A percentile compares a stretch with the other conserved stretches of the same genome.
phyloP scores from a whole-genome alignment of 1,140 invertebrate genomes.

The Zaprionus lachaisei region DNA sequence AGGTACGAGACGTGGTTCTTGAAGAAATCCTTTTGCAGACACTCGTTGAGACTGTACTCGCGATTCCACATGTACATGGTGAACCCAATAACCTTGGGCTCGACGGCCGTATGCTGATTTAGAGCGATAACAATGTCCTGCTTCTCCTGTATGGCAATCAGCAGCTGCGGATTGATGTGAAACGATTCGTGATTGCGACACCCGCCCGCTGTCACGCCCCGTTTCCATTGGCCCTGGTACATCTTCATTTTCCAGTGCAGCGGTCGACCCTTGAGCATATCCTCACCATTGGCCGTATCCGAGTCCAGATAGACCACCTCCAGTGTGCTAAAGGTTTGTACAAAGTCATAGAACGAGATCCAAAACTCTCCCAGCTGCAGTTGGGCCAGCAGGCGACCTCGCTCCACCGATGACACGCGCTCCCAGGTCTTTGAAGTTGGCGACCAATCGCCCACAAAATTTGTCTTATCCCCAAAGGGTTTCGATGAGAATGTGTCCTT shows the following conservation, averaged over 20 bases:
- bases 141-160: slow-evolving; percentile 91
- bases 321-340: slow-evolving; percentile 92
- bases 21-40: slow-evolving; percentile 91
- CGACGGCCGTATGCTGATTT: slow-evolving; percentile 95
- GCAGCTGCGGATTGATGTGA: slow-evolving; percentile 96
- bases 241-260: slow-evolving; percentile 93
- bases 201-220: slow-evolving; percentile 95
- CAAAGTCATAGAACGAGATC: slow-evolving; percentile 94
- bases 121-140: slow-evolving; percentile 94
- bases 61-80: slow-evolving; percentile 91
- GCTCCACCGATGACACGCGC: slow-evolving; percentile 89
- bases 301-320: slow-evolving; percentile 95
- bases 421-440: slow-evolving; percentile 90
- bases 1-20: slow-evolving; percentile 94
- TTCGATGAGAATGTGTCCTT: slow-evolving; percentile 87
- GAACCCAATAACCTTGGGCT: slow-evolving; percentile 97
- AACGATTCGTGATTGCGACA: slow-evolving; percentile 96
- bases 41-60: slow-evolving; percentile 85
- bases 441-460: slow-evolving; percentile 91
- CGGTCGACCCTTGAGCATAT: slow-evolving; percentile 90
- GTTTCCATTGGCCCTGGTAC: slow-evolving; percentile 94
- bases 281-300: slow-evolving; percentile 93
- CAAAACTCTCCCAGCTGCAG: slow-evolving; percentile 93
- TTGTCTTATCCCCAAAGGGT: slow-evolving; percentile 86
- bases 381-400: slow-evolving; percentile 89